Conservation (phyloP, 2,888 invertebrate genomes). For the Eristalinus aeneus region DNA sequence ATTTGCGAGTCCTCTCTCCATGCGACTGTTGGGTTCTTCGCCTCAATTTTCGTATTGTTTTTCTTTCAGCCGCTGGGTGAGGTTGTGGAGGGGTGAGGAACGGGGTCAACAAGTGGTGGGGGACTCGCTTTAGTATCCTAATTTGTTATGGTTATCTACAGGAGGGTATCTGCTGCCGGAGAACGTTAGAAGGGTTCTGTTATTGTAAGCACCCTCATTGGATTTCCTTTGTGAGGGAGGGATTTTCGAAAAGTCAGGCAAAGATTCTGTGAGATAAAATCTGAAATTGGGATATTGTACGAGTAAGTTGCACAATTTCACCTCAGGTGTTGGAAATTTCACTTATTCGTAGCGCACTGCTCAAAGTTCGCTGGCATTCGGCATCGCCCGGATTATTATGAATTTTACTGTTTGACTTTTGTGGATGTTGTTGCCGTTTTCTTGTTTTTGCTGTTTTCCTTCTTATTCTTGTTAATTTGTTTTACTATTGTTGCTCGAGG, state of each 20-base stretch:
- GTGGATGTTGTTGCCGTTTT: not conserved
- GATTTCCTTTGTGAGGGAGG: not conserved
- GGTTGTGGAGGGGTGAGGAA: not conserved
- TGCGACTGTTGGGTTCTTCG: not conserved
- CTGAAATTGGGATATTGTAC: slow-evolving; percentile 15
- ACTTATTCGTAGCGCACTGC: slow-evolving; percentile 29
- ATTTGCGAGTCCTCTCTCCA: slow-evolving; percentile 20
- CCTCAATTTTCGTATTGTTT: slow-evolving; percentile 4
- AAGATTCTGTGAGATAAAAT: slow-evolving; percentile 22
- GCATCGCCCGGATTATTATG: not conserved
- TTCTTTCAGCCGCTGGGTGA: not conserved
- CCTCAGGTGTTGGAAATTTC: slow-evolving; percentile 39
- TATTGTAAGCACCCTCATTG: slow-evolving; percentile 10
- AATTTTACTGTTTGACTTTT: slow-evolving; percentile 21
- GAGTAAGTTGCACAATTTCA: slow-evolving; percentile 28
- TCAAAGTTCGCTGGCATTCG: slow-evolving; percentile 13
- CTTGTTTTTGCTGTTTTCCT: slow-evolving; percentile 1
- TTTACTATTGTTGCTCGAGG: slow-evolving; percentile 34
- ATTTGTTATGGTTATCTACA: slow-evolving; percentile 36
- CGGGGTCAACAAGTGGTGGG: slow-evolving; percentile 9
- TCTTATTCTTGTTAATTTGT: slow-evolving; percentile 48
- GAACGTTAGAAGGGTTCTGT: not conserved
- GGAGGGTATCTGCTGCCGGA: not conserved
- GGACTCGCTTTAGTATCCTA: slow-evolving; percentile 21
- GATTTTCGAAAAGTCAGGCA: not conserved